phyloP scores from a whole-genome alignment of 92 coral and sea anemone genomes.

The Palythoa caribaeorum region DNA sequence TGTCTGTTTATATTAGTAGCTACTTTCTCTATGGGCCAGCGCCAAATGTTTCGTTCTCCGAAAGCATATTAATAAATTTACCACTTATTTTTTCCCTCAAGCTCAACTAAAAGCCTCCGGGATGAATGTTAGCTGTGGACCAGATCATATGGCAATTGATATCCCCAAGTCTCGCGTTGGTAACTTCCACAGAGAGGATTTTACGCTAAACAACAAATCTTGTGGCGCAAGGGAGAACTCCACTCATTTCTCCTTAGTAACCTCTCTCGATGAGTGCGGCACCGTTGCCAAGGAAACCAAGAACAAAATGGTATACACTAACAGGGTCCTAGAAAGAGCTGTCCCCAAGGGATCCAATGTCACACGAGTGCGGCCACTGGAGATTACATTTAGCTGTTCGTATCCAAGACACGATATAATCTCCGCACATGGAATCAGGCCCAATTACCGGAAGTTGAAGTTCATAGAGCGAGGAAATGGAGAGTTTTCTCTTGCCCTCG shows the following conservation, averaged over 20 bases:
- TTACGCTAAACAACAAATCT: conserved; percentile 47
- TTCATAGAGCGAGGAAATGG: background rate
- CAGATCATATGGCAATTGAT: conserved; percentile 53
- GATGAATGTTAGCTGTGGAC: conserved; percentile 45
- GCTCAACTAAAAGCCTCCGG: conserved; percentile 34
- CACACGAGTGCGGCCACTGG: too few relatives aligned
- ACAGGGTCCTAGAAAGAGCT: too few relatives aligned
- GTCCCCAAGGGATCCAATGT: too few relatives aligned
- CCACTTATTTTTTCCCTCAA: too few relatives aligned
- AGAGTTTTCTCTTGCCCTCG: too few relatives aligned
- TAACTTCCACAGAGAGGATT: conserved; percentile 32
- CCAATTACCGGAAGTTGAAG: conserved; percentile 47
- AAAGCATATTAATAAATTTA: too few relatives aligned
- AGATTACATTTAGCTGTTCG: too few relatives aligned
- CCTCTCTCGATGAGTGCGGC: conserved; percentile 56
- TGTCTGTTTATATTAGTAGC: too few relatives aligned
- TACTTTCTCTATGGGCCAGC: too few relatives aligned
- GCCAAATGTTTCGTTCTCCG: too few relatives aligned
- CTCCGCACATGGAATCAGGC: conserved; percentile 59
- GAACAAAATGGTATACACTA: too few relatives aligned
- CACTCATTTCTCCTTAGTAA: too few relatives aligned
- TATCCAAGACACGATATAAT: conserved; percentile 43
- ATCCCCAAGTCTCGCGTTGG: conserved; percentile 58
- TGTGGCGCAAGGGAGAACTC: conserved; percentile 23
- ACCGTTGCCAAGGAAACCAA: conserved; percentile 31